Conservation (phyloP, 2,888 invertebrate genomes). For the Euzetes globulus region DNA sequence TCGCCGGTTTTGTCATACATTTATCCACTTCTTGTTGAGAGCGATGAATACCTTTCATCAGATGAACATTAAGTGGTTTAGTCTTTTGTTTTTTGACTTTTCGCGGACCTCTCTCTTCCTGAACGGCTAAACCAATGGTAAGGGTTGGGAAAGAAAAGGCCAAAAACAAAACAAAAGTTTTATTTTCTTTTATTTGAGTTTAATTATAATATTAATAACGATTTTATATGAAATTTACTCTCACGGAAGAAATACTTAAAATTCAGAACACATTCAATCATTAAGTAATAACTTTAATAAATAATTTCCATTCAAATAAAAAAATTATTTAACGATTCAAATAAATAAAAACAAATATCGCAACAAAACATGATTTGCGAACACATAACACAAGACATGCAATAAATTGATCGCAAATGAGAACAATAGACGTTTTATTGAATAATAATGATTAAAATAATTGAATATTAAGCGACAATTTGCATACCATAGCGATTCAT, state of each 20-base stretch:
- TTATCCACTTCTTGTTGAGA: neutral
- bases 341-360: neutral
- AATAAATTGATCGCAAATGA: neutral
- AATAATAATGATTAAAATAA: neutral
- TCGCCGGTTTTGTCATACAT: neutral
- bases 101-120: conserved; percentile 73
- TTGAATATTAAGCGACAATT: neutral
- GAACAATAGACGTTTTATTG: neutral
- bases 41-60: conserved; percentile 7
- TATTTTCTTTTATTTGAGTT: neutral
- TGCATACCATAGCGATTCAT: conserved; percentile 66
- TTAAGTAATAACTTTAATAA: neutral
- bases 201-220: neutral
- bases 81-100: conserved; percentile 45
- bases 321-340: neutral
- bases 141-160: neutral
- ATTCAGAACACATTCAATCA: conserved; percentile 6
- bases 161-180: neutral
- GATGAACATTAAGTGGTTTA: neutral
- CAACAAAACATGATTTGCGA: neutral
- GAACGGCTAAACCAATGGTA: conserved; percentile 57
- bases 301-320: neutral
- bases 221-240: neutral
- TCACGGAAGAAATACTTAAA: neutral
- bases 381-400: neutral